A percentile compares a stretch with the other conserved stretches of the same genome.
Conservation (phyloP, 2,888 invertebrate genomes). For the Mechanitis messenoides region DNA sequence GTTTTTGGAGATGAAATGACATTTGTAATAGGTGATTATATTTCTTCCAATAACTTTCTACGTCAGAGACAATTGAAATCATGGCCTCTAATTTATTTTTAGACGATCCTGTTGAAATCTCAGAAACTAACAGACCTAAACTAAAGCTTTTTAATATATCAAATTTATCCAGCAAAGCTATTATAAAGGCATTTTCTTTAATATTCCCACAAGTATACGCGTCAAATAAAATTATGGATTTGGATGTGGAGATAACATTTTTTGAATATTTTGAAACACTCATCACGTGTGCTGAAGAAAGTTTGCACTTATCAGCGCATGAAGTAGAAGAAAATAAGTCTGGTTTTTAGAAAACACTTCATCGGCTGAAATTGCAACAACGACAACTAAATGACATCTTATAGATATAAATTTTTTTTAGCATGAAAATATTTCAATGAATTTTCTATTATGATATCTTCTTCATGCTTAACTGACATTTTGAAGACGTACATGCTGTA, state of each 20-base stretch:
- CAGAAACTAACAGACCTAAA: conserved; percentile 20
- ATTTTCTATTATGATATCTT: no score
- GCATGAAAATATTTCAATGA: no score
- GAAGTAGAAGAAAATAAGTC: conserved; percentile 19
- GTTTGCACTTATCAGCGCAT: conserved; percentile 45
- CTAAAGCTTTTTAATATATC: conserved; percentile 56
- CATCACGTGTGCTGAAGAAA: conserved; percentile 59
- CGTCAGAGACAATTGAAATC: background rate
- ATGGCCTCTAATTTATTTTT: conserved; percentile 24
- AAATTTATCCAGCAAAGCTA: conserved; percentile 51
- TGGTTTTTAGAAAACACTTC: background rate
- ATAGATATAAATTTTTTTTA: no score
- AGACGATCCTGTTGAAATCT: conserved; percentile 38
- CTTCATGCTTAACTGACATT: no score
- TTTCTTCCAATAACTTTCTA: conserved; percentile 7
- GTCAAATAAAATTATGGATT: conserved; percentile 54
- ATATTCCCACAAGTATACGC: conserved; percentile 70
- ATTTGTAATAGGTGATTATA: conserved; percentile 46
- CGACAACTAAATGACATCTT: no score
- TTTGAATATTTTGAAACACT: conserved; percentile 79
- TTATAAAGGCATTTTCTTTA: conserved; percentile 49
- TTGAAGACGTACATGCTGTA: no score
- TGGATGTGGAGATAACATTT: conserved; percentile 74
- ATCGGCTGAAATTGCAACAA: no score
- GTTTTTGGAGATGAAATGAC: conserved; percentile 55